These are phyloP conservation scores for Tyto alba DNA, from an alignment of 2,113 vertebrate species.

Conservation along the genomic window DNA sequence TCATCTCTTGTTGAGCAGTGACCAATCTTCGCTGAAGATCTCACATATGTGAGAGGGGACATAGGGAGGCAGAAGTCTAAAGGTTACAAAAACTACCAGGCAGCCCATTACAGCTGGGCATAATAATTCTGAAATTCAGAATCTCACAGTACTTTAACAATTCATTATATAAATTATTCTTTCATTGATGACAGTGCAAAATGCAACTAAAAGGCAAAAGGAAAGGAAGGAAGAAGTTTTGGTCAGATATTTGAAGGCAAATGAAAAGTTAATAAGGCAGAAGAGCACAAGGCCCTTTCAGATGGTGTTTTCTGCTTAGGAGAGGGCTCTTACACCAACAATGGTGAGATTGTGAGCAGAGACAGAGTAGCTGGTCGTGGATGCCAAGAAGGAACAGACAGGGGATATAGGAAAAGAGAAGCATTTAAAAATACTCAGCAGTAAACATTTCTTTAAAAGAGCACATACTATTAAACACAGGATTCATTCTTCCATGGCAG, in stretches of 20 bases:
- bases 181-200: neutral
- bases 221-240: neutral
- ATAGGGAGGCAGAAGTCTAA: neutral
- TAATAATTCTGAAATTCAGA: neutral
- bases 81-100: neutral
- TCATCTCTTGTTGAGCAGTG: neutral
- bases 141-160: neutral
- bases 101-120: neutral
- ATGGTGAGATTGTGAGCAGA: neutral
- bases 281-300: slow-evolving; percentile 24
- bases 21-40: accelerated
- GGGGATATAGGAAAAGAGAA: neutral
- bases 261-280: neutral
- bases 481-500: slow-evolving; percentile 35
- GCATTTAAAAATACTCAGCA: neutral
- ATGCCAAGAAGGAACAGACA: slow-evolving; percentile 13
- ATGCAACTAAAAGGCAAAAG: neutral
- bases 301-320: neutral
- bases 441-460: slow-evolving; percentile 16
- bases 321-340: slow-evolving; percentile 5
- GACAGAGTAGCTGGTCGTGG: neutral
- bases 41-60: neutral
- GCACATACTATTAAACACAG: slow-evolving; percentile 27
- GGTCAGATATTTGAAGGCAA: neutral
- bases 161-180: neutral